phyloP scores from a whole-genome alignment of 2,888 invertebrate species.

The Linnaemya tessellans region DNA sequence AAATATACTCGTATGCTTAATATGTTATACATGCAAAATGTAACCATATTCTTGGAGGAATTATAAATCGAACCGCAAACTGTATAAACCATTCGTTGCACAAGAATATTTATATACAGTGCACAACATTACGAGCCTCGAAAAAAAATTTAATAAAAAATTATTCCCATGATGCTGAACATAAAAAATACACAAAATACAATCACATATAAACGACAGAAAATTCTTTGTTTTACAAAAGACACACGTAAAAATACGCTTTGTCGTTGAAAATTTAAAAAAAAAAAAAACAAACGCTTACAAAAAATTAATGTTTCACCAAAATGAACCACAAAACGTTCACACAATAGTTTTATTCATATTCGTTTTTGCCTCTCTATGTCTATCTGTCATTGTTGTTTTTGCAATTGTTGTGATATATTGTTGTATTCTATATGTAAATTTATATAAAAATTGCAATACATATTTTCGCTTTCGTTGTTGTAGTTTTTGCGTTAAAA shows the following conservation, averaged over 20 bases:
- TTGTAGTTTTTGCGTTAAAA: constrained; percentile 21
- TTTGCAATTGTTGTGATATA: constrained; percentile 55
- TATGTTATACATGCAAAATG: neutral
- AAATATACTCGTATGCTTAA: neutral
- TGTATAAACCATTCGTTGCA: constrained; percentile 28
- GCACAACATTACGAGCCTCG: neutral
- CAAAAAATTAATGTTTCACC: constrained; percentile 45
- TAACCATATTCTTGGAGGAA: constrained; percentile 9
- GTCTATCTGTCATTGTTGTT: constrained; percentile 12
- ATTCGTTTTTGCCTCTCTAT: constrained; percentile 7
- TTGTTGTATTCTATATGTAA: constrained; percentile 65
- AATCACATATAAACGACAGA: constrained; percentile 35
- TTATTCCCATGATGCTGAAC: constrained; percentile 28
- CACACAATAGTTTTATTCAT: constrained; percentile 49
- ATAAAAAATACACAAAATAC: neutral
- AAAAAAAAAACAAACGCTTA: neutral
- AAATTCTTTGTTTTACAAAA: constrained; percentile 64
- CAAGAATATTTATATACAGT: constrained; percentile 15
- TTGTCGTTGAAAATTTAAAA: constrained; percentile 51
- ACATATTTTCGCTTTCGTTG: constrained; percentile 1
- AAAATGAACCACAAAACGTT: constrained; percentile 68
- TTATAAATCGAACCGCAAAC: constrained; percentile 19
- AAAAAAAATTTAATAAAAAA: neutral
- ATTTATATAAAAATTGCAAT: constrained; percentile 64
- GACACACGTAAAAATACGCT: constrained; percentile 58